These are phyloP conservation scores for Dicerorhinus sumatrensis DNA, from an alignment of 2,113 vertebrate species.

Conservation along the genomic window DNA sequence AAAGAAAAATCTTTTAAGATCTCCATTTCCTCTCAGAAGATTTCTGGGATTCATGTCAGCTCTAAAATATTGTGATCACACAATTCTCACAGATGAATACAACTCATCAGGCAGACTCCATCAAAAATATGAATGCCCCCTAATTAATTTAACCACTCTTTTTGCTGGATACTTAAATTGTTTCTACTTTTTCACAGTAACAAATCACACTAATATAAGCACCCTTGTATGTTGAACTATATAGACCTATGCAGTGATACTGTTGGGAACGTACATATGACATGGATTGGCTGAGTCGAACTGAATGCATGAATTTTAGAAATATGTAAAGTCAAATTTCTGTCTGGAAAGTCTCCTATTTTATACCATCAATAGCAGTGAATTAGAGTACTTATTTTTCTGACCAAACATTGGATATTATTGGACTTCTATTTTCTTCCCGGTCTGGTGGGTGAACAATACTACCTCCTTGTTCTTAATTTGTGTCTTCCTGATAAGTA, in stretches of 20 bases:
- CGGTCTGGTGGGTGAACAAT: not conserved
- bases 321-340: not conserved
- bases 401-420: not conserved
- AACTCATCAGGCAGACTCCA: not conserved
- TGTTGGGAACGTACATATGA: not conserved
- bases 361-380: not conserved
- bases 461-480: not conserved
- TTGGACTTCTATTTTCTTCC: not conserved
- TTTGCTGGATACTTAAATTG: not conserved
- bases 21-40: not conserved
- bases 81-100: not conserved
- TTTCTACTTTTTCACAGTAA: not conserved
- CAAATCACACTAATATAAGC: not conserved
- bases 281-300: not conserved
- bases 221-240: not conserved
- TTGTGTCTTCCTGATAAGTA: not conserved
- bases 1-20: not conserved
- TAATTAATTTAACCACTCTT: not conserved
- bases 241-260: not conserved
- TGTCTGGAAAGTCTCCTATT: not conserved
- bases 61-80: not conserved
- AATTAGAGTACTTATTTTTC: not conserved
- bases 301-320: not conserved
- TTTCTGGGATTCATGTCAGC: not conserved
- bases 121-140: not conserved